phyloP scores from a whole-genome alignment of 2,888 invertebrate species.

The Nomada fabriciana region DNA sequence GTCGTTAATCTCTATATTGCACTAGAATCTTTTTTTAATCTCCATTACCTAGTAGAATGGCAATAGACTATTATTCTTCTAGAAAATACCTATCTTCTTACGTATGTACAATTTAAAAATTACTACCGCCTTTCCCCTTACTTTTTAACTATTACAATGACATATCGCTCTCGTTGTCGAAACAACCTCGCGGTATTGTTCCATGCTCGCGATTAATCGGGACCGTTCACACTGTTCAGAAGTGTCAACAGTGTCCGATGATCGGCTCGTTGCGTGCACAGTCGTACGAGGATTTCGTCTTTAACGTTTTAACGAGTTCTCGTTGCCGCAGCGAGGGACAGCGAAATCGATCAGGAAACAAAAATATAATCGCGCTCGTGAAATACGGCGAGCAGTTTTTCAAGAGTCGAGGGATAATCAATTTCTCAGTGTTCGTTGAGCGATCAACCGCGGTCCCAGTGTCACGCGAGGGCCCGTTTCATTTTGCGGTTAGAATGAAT shows the following conservation, averaged over 20 bases:
- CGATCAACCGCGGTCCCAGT: conserved; percentile 47
- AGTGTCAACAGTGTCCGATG: neutral
- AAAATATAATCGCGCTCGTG: conserved; percentile 50
- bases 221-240: conserved; percentile 15
- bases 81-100: conserved; percentile 81
- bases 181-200: conserved; percentile 72
- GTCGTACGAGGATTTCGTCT: conserved; percentile 52
- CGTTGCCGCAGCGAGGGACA: conserved; percentile 49
- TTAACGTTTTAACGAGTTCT: conserved; percentile 32
- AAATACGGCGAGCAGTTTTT: conserved; percentile 35
- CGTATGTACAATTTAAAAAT: conserved; percentile 83
- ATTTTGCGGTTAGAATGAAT: neutral
- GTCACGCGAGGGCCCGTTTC: conserved; percentile 12
- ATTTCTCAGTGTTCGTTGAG: conserved; percentile 35
- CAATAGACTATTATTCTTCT: conserved; percentile 77
- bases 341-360: conserved; percentile 51
- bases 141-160: conserved; percentile 59
- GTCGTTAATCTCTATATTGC: conserved; percentile 82
- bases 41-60: conserved; percentile 76
- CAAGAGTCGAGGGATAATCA: conserved; percentile 37
- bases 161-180: conserved; percentile 43
- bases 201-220: conserved; percentile 52
- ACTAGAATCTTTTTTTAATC: conserved; percentile 77
- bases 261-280: conserved; percentile 20
- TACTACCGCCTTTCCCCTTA: conserved; percentile 71